Base-by-base conservation (phyloP, 1,140 invertebrate genomes). In the Phymastichus coffea region DNA sequence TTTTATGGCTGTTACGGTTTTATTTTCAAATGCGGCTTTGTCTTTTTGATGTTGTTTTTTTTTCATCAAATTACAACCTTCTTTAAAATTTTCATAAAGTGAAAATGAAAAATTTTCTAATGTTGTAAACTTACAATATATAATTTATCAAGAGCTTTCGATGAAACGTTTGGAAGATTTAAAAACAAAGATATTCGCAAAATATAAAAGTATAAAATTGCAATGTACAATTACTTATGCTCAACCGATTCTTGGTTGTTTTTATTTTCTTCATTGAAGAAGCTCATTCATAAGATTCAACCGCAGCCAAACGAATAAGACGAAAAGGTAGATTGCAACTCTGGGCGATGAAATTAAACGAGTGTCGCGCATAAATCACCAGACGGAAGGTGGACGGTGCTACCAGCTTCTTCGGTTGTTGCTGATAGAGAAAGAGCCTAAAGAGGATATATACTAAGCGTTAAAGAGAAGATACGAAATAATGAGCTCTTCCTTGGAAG, bases 261-360 rank as follows among this genome's bases (percentile, higher is more conserved):
- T n/a, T n/a, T n/a, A n/a, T n/a, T 49, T 48, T 20, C 48, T 15
- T 9, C 43, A 40, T 60, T 60, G 49, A 25, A 23, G n/a, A 52
- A 44, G 38, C 41, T 38, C 38, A 60, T 47, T 60, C 57, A 49
- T 57, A 61, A 63, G 49, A 28, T 35, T 33, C 51, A n/a, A n/a
- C 33, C 61, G 55, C 48, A 56, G 57, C 38, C 38, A 25, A 19
- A 25, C 38, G 20, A 41, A 25, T 19, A 14, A 43, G 53, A 35
- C n/a, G 8, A 19, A 30, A 7, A 20, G 23, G 12, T 15, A 35
- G 15, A 9, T 9, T 23, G 28, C 4, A 25, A 55, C 22, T n/a
- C 15, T 4, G 20, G 12, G 17, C 59, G 52, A 61, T 61, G 59
- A 61, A 61, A 61, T 61, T 61, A 61, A 61, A 61, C 52, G 59